Conservation (phyloP, 2,888 invertebrate species). For the Drosophila atripex region DNA sequence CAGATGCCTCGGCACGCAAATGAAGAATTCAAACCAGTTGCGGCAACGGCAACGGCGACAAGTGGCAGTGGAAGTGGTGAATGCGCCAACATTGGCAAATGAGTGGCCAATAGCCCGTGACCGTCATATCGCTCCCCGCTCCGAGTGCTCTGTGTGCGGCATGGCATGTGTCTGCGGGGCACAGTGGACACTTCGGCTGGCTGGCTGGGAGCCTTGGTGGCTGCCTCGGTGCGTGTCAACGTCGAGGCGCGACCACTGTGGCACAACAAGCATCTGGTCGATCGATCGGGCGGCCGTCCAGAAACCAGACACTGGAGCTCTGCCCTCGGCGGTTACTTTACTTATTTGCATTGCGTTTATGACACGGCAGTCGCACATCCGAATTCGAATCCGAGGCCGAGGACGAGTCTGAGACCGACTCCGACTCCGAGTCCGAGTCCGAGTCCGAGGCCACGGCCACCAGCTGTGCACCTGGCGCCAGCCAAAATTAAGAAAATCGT, state of each 20-base stretch:
- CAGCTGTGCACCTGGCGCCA: slow-evolving; percentile 73
- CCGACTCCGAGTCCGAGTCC: neutral
- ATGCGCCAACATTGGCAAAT: slow-evolving; percentile 55
- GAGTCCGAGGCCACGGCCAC: slow-evolving; percentile 35
- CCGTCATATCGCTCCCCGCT: slow-evolving; percentile 9
- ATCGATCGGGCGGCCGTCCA: slow-evolving; percentile 8
- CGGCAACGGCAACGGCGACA: slow-evolving; percentile 38
- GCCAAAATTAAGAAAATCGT: slow-evolving; percentile 54
- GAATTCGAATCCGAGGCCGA: slow-evolving; percentile 1
- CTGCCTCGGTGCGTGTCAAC: slow-evolving; percentile 65
- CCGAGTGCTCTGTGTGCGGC: slow-evolving; percentile 1
- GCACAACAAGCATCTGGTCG: slow-evolving; percentile 57
- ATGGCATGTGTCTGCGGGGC: slow-evolving; percentile 32
- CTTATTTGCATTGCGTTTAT: slow-evolving; percentile 42
- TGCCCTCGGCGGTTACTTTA: slow-evolving; percentile 34
- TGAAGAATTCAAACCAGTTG: slow-evolving; percentile 74
- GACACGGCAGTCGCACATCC: slow-evolving; percentile 27
- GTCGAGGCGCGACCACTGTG: slow-evolving; percentile 43
- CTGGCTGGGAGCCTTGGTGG: slow-evolving; percentile 7
- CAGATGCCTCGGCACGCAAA: slow-evolving; percentile 67
- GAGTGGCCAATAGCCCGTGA: slow-evolving; percentile 49
- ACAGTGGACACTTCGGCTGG: slow-evolving; percentile 10
- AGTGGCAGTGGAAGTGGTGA: slow-evolving; percentile 60
- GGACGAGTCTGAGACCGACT: neutral
- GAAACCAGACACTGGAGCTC: slow-evolving; percentile 25